Conservation (phyloP, 2,888 invertebrate species). For the Galeruca laticollis region DNA sequence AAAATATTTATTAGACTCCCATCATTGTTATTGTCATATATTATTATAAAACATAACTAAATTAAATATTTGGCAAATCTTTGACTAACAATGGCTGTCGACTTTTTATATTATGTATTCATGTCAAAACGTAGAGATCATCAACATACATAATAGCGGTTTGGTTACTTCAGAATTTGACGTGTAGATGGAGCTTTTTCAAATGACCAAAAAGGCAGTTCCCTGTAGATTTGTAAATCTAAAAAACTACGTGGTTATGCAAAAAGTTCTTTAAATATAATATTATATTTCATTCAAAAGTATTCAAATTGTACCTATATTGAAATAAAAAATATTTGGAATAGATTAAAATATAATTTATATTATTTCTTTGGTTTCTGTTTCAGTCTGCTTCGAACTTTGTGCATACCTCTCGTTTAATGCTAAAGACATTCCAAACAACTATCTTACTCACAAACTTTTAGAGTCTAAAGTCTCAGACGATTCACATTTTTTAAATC, state of each 20-base stretch:
- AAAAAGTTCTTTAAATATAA: constrained; percentile 2
- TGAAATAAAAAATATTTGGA: not conserved
- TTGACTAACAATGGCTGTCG: not conserved
- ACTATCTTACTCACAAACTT: constrained; percentile 20
- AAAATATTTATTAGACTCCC: not conserved
- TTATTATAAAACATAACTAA: not conserved
- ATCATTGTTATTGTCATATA: not conserved
- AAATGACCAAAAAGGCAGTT: constrained; percentile 18
- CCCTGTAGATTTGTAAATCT: constrained; percentile 9
- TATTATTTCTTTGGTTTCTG: too few relatives aligned
- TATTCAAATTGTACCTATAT: not conserved
- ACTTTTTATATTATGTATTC: not conserved
- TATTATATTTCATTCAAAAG: not conserved
- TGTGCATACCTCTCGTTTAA: not conserved
- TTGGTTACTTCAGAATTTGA: constrained; percentile 18
- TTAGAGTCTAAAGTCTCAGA: constrained; percentile 7
- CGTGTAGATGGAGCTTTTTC: constrained; percentile 24
- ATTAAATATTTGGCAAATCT: constrained; percentile 1
- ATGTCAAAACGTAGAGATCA: constrained; percentile 6
- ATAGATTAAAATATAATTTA: not conserved
- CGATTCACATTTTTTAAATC: constrained; percentile 72
- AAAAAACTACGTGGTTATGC: not conserved
- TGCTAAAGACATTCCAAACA: constrained; percentile 10
- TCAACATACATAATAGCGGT: constrained; percentile 13
- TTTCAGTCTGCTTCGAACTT: not conserved